Evolutionary conservation across 1,140 invertebrate genomes (phyloP), one percentile per base, ranked within the genome.

Genomic region (Plutomurus gul): DNA sequence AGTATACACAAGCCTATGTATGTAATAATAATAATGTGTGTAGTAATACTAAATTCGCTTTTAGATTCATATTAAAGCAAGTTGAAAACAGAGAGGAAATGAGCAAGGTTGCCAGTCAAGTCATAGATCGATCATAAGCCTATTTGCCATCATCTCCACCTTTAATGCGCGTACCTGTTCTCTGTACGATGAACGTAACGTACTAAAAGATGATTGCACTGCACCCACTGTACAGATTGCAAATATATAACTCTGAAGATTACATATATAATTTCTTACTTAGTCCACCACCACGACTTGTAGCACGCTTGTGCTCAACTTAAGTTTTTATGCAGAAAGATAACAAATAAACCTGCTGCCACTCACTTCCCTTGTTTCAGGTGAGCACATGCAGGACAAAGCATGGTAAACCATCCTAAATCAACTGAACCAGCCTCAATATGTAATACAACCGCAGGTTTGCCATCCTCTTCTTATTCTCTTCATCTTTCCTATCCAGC

Each of bases 51-150:
- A n/a, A n/a, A n/a, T n/a, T n/a, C n/a, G n/a, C n/a, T n/a, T n/a
- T n/a, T n/a, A n/a, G n/a, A n/a, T 56, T 8, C 10, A 22, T 33
- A 33, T 65, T 16, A 0, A 47, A 16, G 43, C n/a, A 47, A n/a
- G n/a, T n/a, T n/a, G 11, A 33, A 65, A 65, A 65, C 36, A 30
- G 27, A 30, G 16, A 72, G 70, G 70, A 72, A 72, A 72, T 72
- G 70, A 72, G 39, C 70, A 72, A 72, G 70, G 70, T 72, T 72
- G 70, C 70, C 56, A 65, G 56, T 65, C 56, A 65, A 65, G 56
- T 33, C 56, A 33, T 65, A 33, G 30, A 65, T 65, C 36, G 56
- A 65, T 65, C 56, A n/a, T n/a, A n/a, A n/a, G n/a, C n/a, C n/a
- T n/a, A n/a, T 65, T 30, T 65, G 56, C 56, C 56, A 65, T 65